These are phyloP conservation scores for Drosophila sp. DNA, from an alignment of 1,140 invertebrate species.

Conservation along the genomic window DNA sequence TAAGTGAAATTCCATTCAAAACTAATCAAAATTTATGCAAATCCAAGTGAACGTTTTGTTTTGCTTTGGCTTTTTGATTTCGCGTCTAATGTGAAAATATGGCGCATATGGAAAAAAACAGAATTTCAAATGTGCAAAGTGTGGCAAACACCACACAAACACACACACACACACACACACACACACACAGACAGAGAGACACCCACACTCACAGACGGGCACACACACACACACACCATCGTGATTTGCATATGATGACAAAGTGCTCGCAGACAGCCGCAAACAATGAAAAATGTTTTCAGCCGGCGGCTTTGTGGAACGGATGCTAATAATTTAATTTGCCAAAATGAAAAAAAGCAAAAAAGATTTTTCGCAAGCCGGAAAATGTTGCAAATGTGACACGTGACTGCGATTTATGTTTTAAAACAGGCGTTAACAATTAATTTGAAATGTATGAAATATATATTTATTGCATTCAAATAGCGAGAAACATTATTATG, in stretches of 20 bases:
- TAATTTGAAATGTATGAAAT: constrained; percentile 59
- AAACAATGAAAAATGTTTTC: constrained; percentile 80
- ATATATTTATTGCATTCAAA: constrained; percentile 59
- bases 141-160: constrained; percentile 15
- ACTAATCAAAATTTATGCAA: constrained; percentile 75
- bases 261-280: constrained; percentile 77
- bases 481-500: constrained; percentile 39
- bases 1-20: constrained; percentile 27
- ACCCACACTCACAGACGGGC: constrained; percentile 4
- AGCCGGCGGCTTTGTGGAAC: constrained; percentile 48
- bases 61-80: constrained; percentile 62
- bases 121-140: constrained; percentile 75
- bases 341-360: constrained; percentile 48
- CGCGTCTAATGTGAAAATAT: constrained; percentile 73
- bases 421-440: constrained; percentile 52
- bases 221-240: constrained; percentile 24
- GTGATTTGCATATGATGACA: constrained; percentile 70
- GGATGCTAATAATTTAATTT: constrained; percentile 61
- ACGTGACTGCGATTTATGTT: constrained; percentile 78
- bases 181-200: background rate
- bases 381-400: constrained; percentile 33
- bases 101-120: constrained; percentile 68
- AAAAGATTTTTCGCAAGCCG: constrained; percentile 33
- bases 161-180: constrained; percentile 9
- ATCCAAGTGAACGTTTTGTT: constrained; percentile 47